phyloP scores from a whole-genome alignment of 2,113 vertebrate species.

The Burhinus oedicnemus region DNA sequence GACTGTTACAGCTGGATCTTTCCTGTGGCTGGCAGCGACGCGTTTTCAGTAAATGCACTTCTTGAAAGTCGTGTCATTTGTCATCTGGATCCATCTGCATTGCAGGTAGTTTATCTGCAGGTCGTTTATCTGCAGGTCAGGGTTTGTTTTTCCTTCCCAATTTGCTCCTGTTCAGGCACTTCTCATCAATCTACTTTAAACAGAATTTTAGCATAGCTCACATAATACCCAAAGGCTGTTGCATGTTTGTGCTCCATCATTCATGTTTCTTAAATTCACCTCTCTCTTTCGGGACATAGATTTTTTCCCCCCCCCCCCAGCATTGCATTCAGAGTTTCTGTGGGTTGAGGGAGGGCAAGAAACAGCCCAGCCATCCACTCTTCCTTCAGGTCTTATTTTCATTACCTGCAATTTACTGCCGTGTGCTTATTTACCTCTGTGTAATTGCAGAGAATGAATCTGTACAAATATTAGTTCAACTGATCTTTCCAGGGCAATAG shows the following conservation, averaged over 20 bases:
- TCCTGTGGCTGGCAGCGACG: not conserved
- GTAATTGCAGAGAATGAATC: slow-evolving; percentile 8
- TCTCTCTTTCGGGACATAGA: not conserved
- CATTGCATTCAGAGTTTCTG: not conserved
- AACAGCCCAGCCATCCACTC: not conserved
- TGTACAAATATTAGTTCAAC: slow-evolving; percentile 29
- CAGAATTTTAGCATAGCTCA: not conserved
- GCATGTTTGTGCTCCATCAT: not conserved
- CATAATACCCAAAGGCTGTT: not conserved
- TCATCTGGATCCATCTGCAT: slow-evolving; percentile 46
- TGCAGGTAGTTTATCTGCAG: slow-evolving; percentile 13
- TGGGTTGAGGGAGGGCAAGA: not conserved
- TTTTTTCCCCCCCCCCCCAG: not conserved
- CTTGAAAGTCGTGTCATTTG: slow-evolving; percentile 28
- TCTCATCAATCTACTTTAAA: not conserved
- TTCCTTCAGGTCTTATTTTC: not conserved
- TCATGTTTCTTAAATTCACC: not conserved
- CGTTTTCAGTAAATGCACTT: not conserved
- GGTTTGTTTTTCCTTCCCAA: not conserved
- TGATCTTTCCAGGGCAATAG: not conserved
- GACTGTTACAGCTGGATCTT: not conserved
- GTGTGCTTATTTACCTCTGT: not conserved
- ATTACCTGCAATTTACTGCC: slow-evolving; percentile 9
- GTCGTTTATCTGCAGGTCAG: not conserved
- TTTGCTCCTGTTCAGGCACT: not conserved